Percentiles rank a stretch among this genome's conserved stretches.
phyloP scores from a whole-genome alignment of 2,113 vertebrate species.

The Pluvialis apricaria region DNA sequence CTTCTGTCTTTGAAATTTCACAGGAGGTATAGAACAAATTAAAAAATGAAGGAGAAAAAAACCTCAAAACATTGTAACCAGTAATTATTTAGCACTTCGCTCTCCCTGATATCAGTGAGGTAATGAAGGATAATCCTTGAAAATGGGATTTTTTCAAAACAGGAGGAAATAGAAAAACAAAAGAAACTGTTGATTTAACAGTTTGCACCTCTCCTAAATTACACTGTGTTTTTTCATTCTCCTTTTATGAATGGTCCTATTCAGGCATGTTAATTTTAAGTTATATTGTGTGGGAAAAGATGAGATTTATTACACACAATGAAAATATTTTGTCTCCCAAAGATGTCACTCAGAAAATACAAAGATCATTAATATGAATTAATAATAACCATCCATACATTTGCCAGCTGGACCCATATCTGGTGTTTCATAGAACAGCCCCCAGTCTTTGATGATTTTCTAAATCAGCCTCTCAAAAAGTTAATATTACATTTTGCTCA shows the following conservation, averaged over 20 bases:
- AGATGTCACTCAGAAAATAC: not conserved
- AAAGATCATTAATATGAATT: not conserved
- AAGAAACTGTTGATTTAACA: not conserved
- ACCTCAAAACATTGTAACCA: not conserved
- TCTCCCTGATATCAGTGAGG: not conserved
- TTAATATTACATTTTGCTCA: not conserved
- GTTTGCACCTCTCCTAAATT: not conserved
- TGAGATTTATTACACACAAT: not conserved
- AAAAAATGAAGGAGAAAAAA: not conserved
- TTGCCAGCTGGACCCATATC: not conserved
- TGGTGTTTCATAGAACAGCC: not conserved
- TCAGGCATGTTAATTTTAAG: not conserved
- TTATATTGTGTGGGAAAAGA: not conserved
- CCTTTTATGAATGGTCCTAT: not conserved
- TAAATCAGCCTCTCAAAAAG: not conserved
- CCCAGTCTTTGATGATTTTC: not conserved
- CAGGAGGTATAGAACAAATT: not conserved
- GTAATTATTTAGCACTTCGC: not conserved
- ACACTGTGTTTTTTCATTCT: not conserved
- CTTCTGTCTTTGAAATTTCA: not conserved
- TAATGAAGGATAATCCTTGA: not conserved
- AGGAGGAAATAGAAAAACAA: not conserved
- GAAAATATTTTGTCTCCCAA: not conserved
- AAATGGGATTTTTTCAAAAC: not conserved
- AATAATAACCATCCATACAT: not conserved